Percentiles rank a stretch among this genome's conserved stretches.
phyloP scores from a whole-genome alignment of 64 coral and sea anemone genomes.

The Actinia tenebrosa region DNA sequence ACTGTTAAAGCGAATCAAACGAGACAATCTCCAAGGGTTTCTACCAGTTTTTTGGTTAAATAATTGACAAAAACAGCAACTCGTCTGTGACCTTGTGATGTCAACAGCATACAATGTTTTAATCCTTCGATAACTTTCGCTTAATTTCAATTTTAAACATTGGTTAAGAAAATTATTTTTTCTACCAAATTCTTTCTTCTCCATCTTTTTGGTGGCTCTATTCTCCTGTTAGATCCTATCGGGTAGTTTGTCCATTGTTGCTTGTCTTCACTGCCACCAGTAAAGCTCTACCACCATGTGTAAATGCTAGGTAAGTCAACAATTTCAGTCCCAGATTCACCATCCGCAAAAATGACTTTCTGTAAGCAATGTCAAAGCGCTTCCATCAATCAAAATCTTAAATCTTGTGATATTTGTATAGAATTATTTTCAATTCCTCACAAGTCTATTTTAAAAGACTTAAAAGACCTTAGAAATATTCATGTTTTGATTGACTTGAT shows the following conservation, averaged over 20 bases:
- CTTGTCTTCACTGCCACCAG: not conserved
- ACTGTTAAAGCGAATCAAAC: not conserved
- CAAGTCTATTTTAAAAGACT: not conserved
- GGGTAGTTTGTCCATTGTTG: not conserved
- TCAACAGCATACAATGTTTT: conserved; percentile 1
- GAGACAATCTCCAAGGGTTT: not conserved
- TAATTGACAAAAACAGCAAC: conserved; percentile 8
- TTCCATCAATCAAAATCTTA: not conserved
- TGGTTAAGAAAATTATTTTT: not conserved
- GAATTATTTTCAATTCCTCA: not conserved
- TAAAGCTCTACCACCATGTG: not conserved
- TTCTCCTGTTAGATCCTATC: too few species aligned
- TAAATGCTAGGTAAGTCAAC: not conserved
- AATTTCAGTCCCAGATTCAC: not conserved
- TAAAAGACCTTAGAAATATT: not conserved
- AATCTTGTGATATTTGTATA: not conserved
- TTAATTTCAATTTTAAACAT: not conserved
- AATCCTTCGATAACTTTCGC: not conserved
- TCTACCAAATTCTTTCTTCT: not conserved
- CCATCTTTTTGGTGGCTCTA: not conserved
- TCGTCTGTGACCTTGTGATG: not conserved
- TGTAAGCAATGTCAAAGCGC: not conserved
- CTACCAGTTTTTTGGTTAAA: conserved; percentile 7
- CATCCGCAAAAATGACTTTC: not conserved
- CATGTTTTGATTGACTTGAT: not conserved